Conservation (phyloP, 2,113 vertebrate genomes). For the Odocoileus hemionus region DNA sequence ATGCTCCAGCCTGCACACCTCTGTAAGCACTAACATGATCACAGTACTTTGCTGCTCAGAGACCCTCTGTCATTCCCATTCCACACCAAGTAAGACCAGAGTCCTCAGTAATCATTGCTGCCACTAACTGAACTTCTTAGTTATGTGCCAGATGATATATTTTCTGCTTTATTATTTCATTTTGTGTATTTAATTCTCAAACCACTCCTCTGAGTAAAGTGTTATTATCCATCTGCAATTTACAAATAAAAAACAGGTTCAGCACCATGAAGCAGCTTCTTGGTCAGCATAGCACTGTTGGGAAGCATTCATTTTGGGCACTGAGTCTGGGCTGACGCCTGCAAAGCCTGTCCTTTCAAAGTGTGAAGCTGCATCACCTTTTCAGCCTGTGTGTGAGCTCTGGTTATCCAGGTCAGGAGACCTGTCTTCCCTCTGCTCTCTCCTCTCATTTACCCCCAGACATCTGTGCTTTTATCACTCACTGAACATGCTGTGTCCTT, state of each 20-base stretch:
- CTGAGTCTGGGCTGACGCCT: background rate
- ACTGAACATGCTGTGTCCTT: background rate
- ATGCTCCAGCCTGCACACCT: background rate
- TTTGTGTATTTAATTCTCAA: background rate
- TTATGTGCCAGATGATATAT: background rate
- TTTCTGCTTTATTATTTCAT: background rate
- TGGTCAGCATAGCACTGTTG: background rate
- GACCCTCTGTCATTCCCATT: background rate
- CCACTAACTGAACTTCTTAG: background rate
- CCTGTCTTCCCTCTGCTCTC: fast-evolving
- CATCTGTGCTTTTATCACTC: background rate
- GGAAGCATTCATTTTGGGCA: background rate
- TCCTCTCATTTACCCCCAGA: background rate
- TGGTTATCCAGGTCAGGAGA: background rate
- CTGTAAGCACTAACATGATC: background rate
- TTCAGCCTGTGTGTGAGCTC: background rate
- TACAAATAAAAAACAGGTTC: background rate
- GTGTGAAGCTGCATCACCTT: fast-evolving
- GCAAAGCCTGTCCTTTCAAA: background rate
- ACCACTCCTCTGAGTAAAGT: background rate
- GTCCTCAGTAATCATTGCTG: background rate
- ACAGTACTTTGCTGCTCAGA: background rate
- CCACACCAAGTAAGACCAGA: background rate
- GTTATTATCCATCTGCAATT: background rate
- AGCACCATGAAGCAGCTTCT: background rate